A percentile compares a stretch with the other conserved stretches of the same genome.
phyloP scores from a whole-genome alignment of 2,797 vertebrate species.

The Falco rusticolus region DNA sequence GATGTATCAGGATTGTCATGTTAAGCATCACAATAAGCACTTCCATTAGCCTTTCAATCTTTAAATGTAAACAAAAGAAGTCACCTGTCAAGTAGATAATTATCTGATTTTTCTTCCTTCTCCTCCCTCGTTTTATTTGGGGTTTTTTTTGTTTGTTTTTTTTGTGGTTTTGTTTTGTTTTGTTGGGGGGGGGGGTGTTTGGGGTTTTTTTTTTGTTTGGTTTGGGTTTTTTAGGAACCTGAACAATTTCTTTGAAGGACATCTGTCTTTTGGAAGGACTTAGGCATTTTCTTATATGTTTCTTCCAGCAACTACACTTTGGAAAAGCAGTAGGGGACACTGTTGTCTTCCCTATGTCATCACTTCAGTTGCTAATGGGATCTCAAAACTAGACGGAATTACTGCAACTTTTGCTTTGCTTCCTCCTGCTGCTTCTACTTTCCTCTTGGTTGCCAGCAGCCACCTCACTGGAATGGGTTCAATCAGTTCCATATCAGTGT shows the following conservation, averaged over 20 bases:
- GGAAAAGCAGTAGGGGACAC: conserved; percentile 43
- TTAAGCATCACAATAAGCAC: not conserved
- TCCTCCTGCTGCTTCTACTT: not conserved
- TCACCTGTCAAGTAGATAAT: not conserved
- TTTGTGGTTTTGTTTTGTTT: not conserved
- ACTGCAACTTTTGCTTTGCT: not conserved
- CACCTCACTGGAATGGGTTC: not conserved
- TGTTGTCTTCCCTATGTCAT: not conserved
- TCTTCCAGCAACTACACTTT: not conserved
- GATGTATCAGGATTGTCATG: not conserved
- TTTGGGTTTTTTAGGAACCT: not conserved
- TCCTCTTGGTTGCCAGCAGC: not conserved
- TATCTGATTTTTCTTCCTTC: not conserved
- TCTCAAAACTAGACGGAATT: not conserved
- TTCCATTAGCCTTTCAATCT: not conserved
- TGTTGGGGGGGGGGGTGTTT: too few species aligned
- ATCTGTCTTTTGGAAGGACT: not conserved
- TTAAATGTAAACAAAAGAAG: not conserved
- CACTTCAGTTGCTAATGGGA: not conserved
- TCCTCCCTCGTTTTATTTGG: too few species aligned
- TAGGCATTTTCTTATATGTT: not conserved
- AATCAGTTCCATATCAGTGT: not conserved
- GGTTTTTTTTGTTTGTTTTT: too few species aligned
- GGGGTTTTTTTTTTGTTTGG: too few species aligned
- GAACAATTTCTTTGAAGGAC: not conserved